phyloP scores from a whole-genome alignment of 2,797 vertebrate genomes.

The Cygnus olor region DNA sequence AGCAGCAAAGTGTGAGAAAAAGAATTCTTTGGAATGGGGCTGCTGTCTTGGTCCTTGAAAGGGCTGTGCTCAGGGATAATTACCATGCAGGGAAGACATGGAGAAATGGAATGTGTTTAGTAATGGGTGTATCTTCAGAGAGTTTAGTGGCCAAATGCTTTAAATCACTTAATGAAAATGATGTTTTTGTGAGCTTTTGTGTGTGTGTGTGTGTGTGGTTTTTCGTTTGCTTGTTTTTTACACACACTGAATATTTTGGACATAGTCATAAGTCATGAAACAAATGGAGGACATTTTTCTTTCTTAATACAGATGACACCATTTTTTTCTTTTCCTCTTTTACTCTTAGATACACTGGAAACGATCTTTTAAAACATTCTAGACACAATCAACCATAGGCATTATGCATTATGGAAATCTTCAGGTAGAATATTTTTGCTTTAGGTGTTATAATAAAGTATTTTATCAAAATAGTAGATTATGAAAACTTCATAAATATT shows the following conservation, averaged over 20 bases:
- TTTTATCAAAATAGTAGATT: neutral
- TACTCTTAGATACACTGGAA: neutral
- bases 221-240: neutral
- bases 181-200: neutral
- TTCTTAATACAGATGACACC: neutral
- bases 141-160: neutral
- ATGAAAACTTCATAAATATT: neutral
- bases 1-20: neutral
- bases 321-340: neutral
- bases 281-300: neutral
- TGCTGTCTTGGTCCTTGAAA: neutral
- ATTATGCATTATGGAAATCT: neutral
- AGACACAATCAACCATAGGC: neutral
- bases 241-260: neutral
- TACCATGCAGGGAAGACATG: neutral
- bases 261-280: neutral
- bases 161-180: neutral
- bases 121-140: neutral
- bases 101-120: neutral
- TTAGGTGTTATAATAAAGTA: neutral
- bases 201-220: neutral
- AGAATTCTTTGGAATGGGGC: neutral
- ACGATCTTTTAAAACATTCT: neutral
- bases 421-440: neutral
- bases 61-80: neutral